Evolutionary conservation across 2,113 vertebrate genomes (phyloP).

Genomic region (Hyla sarda): DNA sequence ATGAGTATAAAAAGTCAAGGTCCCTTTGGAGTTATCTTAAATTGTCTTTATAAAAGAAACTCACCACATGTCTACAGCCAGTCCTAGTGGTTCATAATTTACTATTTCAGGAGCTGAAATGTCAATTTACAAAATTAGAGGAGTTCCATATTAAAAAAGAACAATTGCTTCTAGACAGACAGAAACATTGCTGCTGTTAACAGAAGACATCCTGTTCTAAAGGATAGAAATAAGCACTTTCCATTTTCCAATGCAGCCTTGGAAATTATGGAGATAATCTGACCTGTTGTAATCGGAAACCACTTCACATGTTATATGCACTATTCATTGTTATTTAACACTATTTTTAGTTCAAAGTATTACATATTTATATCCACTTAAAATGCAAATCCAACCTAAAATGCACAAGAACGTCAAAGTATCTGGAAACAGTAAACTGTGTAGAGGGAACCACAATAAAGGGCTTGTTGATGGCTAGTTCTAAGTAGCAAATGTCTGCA

Average conservation of each 20-base stretch:
- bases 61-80: constrained; percentile 98
- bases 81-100: constrained; percentile 92
- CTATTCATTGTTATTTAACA: too few species aligned
- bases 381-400: too few species aligned
- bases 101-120: constrained; percentile 98
- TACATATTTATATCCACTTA: neutral
- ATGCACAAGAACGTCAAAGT: too few species aligned
- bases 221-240: neutral
- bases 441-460: too few species aligned
- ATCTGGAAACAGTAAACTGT: too few species aligned
- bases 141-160: neutral
- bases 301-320: neutral
- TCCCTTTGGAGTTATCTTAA: neutral
- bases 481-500: too few species aligned
- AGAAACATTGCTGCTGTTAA: neutral
- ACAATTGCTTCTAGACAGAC: neutral
- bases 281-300: neutral
- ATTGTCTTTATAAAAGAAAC: constrained; percentile 58
- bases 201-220: neutral
- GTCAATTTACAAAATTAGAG: neutral
- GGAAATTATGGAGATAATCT: neutral
- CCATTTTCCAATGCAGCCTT: neutral
- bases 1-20: neutral
- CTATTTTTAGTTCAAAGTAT: too few species aligned
- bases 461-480: too few species aligned